Evolutionary conservation across 2,888 invertebrate species (phyloP).

Genomic region (Lepidocyrtoides sp.): DNA sequence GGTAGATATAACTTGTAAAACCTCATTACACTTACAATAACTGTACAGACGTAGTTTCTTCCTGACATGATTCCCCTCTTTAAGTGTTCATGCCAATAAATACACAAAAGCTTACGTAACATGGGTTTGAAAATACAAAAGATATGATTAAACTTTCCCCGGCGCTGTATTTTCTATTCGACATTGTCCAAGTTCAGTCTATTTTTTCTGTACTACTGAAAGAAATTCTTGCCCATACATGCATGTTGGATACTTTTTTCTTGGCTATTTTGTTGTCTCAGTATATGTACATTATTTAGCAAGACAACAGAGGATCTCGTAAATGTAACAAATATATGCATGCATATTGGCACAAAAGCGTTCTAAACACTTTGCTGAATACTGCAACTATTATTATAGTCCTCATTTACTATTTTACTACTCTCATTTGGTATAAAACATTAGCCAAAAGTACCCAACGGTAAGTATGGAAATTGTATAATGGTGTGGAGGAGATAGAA

Average conservation of each 20-base stretch:
- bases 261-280: background rate
- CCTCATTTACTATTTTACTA: slow-evolving; percentile 1
- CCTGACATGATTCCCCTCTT: background rate
- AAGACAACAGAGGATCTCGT: background rate
- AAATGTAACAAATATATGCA: background rate
- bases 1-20: slow-evolving; percentile 12
- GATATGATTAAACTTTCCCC: background rate
- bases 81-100: background rate
- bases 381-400: background rate
- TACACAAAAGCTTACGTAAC: background rate
- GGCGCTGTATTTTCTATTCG: background rate
- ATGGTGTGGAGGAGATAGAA: background rate
- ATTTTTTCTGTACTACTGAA: background rate
- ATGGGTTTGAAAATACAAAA: background rate
- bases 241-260: background rate
- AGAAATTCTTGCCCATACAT: background rate
- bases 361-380: background rate
- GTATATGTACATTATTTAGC: background rate
- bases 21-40: background rate
- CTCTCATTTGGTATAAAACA: background rate
- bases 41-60: background rate
- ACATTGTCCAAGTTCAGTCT: slow-evolving; percentile 43
- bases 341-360: background rate
- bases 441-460: background rate
- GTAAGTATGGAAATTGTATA: background rate